Evolutionary conservation across 2,113 vertebrate species (phyloP).

Genomic region (Columbina picui): DNA sequence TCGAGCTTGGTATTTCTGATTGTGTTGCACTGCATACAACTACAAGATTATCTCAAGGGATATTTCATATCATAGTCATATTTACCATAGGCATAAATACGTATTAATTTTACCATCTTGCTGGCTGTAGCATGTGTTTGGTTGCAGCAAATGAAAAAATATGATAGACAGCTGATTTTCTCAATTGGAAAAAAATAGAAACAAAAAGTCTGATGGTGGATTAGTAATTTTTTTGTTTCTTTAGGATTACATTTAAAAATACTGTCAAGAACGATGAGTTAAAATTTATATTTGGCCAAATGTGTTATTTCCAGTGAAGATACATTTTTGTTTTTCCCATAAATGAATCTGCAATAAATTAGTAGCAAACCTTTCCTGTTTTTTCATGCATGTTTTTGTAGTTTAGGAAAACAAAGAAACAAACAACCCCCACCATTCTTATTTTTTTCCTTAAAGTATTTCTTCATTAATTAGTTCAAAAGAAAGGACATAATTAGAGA

Average conservation of each 20-base stretch:
- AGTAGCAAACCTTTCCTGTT: not conserved
- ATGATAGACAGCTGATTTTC: not conserved
- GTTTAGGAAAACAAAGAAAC: not conserved
- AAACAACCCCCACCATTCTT: not conserved
- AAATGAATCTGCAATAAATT: not conserved
- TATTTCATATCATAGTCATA: conserved; percentile 17
- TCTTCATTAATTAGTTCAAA: not conserved
- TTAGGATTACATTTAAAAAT: not conserved
- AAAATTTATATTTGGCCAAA: not conserved
- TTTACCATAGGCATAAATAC: conserved; percentile 31
- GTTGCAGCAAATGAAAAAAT: not conserved
- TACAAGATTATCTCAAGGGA: not conserved
- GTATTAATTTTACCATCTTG: conserved; percentile 12
- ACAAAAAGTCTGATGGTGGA: not conserved
- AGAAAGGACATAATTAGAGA: not conserved
- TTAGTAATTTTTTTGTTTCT: not conserved
- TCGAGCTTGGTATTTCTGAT: not conserved
- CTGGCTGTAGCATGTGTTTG: not conserved
- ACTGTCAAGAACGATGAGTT: not conserved
- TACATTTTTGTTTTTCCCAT: not conserved
- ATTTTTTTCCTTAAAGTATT: not conserved
- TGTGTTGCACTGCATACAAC: not conserved
- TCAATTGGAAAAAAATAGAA: not conserved
- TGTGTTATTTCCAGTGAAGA: not conserved
- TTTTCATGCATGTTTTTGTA: not conserved